These are phyloP conservation scores for Nemotelus pantherinus DNA, from an alignment of 2,888 invertebrate genomes.

Conservation along the genomic window DNA sequence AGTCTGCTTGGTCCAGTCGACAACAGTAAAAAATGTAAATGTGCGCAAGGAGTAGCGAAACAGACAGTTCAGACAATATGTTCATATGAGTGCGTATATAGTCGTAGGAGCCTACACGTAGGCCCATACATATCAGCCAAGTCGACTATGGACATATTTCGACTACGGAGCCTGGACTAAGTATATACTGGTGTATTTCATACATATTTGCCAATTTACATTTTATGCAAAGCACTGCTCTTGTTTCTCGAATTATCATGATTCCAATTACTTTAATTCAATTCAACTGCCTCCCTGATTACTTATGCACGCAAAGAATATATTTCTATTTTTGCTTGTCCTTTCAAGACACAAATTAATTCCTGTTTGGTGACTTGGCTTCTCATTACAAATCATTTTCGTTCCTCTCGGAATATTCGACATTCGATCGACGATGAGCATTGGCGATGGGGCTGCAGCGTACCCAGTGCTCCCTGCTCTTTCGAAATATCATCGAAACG, in stretches of 20 bases:
- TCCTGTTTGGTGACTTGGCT: slow-evolving; percentile 31
- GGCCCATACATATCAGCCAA: not conserved
- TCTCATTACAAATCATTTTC: slow-evolving; percentile 42
- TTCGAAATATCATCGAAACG: no score
- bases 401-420: slow-evolving; percentile 20
- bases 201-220: slow-evolving; percentile 48
- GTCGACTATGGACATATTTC: slow-evolving; percentile 20
- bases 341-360: slow-evolving; percentile 41
- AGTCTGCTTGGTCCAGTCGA: slow-evolving; percentile 19
- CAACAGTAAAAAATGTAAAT: slow-evolving; percentile 35
- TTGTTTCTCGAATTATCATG: slow-evolving; percentile 52
- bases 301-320: slow-evolving; percentile 50
- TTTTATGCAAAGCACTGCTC: slow-evolving; percentile 51
- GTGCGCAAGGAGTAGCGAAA: slow-evolving; percentile 25
- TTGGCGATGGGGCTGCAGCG: no score
- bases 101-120: not conserved
- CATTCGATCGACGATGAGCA: slow-evolving; percentile 14
- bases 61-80: slow-evolving; percentile 5
- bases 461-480: no score
- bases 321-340: slow-evolving; percentile 38
- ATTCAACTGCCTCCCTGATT: slow-evolving; percentile 50
- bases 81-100: slow-evolving; percentile 24
- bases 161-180: not conserved
- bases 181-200: slow-evolving; percentile 10
- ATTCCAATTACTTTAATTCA: slow-evolving; percentile 52